Conservation (phyloP, 2,797 vertebrate genomes). For the Pangasius krempfi region DNA sequence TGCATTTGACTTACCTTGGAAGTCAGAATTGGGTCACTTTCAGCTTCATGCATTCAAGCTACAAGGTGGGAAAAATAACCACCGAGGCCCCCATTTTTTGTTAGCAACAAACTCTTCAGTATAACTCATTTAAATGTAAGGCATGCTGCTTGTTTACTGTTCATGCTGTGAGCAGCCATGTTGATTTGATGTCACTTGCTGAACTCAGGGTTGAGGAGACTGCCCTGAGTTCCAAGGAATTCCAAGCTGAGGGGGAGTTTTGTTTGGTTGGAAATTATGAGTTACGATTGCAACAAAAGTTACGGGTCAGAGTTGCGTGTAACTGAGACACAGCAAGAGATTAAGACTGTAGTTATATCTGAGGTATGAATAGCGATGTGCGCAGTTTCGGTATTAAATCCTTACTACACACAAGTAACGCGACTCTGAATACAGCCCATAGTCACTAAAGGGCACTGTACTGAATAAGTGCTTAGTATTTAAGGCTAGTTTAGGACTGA, state of each 20-base stretch:
- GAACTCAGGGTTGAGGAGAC: not conserved
- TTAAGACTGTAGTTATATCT: not conserved
- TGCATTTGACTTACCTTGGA: not conserved
- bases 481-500: constrained; percentile 64
- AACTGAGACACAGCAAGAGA: not conserved
- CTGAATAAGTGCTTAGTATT: constrained; percentile 68
- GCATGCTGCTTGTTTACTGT: not conserved
- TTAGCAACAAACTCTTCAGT: not conserved
- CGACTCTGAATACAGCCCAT: not conserved
- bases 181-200: not conserved
- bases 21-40: not conserved
- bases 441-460: constrained; percentile 57
- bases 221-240: not conserved
- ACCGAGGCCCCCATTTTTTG: not conserved
- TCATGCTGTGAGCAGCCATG: not conserved
- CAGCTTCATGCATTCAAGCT: not conserved
- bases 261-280: not conserved
- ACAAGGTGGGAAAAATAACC: not conserved
- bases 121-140: not conserved
- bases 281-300: no score
- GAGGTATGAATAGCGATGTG: not conserved
- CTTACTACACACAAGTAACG: not conserved
- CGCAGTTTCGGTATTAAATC: not conserved
- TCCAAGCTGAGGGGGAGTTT: not conserved
- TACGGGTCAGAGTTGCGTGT: not conserved